Evolutionary conservation across 2,113 vertebrate genomes (phyloP), one percentile per base, ranked within the genome.

Genomic region (Phoxinus phoxinus): DNA sequence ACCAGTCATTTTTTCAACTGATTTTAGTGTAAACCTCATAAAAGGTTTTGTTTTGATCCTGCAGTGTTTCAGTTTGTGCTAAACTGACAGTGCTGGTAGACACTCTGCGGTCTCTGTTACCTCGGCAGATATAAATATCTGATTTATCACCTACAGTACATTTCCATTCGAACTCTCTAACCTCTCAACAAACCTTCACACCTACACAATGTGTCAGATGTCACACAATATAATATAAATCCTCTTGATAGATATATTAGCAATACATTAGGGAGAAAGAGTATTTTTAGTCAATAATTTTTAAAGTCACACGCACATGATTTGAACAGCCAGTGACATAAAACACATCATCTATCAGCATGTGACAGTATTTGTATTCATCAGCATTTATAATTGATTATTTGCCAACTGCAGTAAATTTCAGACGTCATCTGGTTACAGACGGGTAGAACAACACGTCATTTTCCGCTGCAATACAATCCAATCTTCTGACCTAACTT

Each of bases 101-200:
- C 23, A 48, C 72, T 21, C 61, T 21, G 27, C 21, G 3, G 72
- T 32, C 48, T 32, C 48, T 69, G 51, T 71, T 85, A 44, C 27
- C 46, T 71, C 65, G 23, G 19, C 23, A 53, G 78, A 86, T 69
- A 87, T 79, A 73, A 85, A 83, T 87, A 89, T 73, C 32, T 75
- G 79, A 79, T 89, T 83, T 83, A 89, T 77, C 63, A 75, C 71
- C 41, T 63, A 23, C 17, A 21, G 19, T 21, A 56, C 35, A 46
- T 84, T 84, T 87, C 56, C 63, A 73, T 65, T 48, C 41, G n/a
- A 6, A 51, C 56, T 63, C 65, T 32, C 25, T 23, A 23, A 23
- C 27, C 32, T 59, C 74, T 78, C 32, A 37, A 41, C 67, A 63
- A 41, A 23, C 41, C 53, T 81, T 37, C 17, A 53, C 48, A 53